Percentiles rank a stretch among this genome's conserved stretches.
Conservation (phyloP, 35 echinoderm and acorn worm species). For the Lytechinus variegatus region DNA sequence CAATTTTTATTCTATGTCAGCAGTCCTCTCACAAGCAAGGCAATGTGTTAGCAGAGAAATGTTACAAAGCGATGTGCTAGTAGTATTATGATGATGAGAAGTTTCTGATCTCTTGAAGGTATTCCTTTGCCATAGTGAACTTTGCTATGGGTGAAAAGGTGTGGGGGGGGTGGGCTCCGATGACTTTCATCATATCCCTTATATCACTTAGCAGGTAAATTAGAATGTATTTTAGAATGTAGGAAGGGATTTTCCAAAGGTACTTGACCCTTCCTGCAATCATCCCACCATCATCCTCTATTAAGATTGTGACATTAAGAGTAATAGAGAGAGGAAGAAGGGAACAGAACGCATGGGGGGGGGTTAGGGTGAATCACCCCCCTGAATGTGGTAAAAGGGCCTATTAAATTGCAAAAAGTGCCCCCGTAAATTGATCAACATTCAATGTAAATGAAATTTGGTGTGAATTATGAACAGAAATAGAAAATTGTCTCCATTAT, state of each 20-base stretch:
- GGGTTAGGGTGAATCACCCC: no score
- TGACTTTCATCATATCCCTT: neutral
- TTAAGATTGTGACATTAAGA: neutral
- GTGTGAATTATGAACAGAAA: no score
- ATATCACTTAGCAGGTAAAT: neutral
- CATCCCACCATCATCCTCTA: neutral
- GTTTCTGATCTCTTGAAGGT: neutral
- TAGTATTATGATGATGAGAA: no score
- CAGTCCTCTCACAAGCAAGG: neutral
- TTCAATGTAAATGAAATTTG: no score
- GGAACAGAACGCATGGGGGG: no score
- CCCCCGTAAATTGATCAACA: no score
- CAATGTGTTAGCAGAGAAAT: neutral
- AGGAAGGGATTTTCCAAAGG: neutral
- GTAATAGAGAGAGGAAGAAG: neutral
- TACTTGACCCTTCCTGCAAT: no score
- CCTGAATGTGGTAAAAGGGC: no score
- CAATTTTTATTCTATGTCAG: neutral
- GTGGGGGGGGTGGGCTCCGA: neutral
- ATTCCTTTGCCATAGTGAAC: neutral
- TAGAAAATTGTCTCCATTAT: no score
- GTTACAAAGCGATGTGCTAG: neutral
- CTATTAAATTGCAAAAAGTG: no score
- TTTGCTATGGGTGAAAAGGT: neutral
- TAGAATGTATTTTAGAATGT: neutral